Conservation (phyloP, 2,113 vertebrate genomes). For the Trichomycterus rosablanca region DNA sequence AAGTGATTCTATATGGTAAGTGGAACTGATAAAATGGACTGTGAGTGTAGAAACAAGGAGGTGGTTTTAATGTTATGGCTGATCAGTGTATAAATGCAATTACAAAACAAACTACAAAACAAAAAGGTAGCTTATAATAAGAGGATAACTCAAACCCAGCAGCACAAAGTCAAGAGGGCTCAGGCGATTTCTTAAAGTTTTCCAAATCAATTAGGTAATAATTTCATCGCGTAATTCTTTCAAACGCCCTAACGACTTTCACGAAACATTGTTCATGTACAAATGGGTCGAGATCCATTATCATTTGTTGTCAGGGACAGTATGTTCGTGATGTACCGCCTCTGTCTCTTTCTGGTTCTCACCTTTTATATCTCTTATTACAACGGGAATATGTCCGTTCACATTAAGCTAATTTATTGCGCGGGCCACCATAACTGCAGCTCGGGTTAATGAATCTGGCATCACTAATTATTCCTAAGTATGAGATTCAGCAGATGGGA, state of each 20-base stretch:
- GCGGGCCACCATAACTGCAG: conserved; percentile 64
- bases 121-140: conserved; percentile 6
- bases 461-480: conserved; percentile 98
- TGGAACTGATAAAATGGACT: too few species aligned
- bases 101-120: conserved; percentile 14
- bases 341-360: conserved; percentile 59
- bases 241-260: conserved; percentile 26
- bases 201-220: neutral
- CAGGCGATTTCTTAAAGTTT: neutral
- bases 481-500: conserved; percentile 84
- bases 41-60: too few species aligned
- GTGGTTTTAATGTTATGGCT: conserved; percentile 25
- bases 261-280: conserved; percentile 28
- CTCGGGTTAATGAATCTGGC: conserved; percentile 95
- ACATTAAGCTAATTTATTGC: conserved; percentile 76
- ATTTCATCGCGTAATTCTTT: conserved; percentile 5
- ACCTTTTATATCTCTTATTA: conserved; percentile 74
- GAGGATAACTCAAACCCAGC: neutral
- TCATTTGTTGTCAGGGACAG: conserved; percentile 25
- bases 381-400: conserved; percentile 67
- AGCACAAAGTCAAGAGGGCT: neutral
- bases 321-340: conserved; percentile 57
- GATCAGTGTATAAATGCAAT: conserved; percentile 19
- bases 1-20: too few species aligned
- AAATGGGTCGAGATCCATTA: conserved; percentile 30